Evolutionary conservation across 2,888 invertebrate species (phyloP).

Genomic region (Morpho helenor): DNA sequence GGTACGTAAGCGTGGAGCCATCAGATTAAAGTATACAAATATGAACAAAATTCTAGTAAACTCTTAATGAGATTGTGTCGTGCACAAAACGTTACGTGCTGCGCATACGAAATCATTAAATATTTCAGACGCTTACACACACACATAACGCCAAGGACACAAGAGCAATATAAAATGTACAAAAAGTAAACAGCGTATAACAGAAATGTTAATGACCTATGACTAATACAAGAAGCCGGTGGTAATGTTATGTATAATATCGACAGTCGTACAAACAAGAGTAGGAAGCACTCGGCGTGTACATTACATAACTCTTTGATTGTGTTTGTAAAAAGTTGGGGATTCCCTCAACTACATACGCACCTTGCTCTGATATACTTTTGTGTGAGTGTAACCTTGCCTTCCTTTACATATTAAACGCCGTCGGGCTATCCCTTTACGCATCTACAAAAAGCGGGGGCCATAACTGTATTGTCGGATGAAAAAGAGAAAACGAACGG

Average conservation of each 20-base stretch:
- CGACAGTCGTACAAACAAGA: slow-evolving; percentile 73
- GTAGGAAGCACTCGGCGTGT: slow-evolving; percentile 57
- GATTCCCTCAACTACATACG: slow-evolving; percentile 76
- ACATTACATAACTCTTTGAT: slow-evolving; percentile 80
- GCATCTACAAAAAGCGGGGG: slow-evolving; percentile 70
- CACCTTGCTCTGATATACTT: slow-evolving; percentile 60
- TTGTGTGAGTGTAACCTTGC: slow-evolving; percentile 75
- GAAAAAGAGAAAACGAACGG: slow-evolving; percentile 73
- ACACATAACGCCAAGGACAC: slow-evolving; percentile 41
- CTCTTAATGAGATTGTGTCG: neutral
- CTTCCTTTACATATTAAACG: slow-evolving; percentile 79
- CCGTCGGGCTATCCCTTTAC: slow-evolving; percentile 76
- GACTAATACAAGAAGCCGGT: slow-evolving; percentile 67
- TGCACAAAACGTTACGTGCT: slow-evolving; percentile 26
- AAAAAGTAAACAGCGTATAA: slow-evolving; percentile 61
- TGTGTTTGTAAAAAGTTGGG: slow-evolving; percentile 80
- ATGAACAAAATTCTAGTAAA: neutral
- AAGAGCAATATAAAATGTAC: slow-evolving; percentile 48
- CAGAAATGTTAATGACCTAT: slow-evolving; percentile 72
- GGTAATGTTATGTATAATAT: slow-evolving; percentile 64
- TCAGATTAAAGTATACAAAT: too few species aligned
- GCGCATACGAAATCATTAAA: slow-evolving; percentile 28
- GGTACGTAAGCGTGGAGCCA: too few species aligned
- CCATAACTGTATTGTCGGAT: slow-evolving; percentile 70
- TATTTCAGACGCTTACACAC: slow-evolving; percentile 20